These are phyloP conservation scores for Eubucco bourcierii DNA, from an alignment of 2,113 vertebrate genomes.

Conservation along the genomic window DNA sequence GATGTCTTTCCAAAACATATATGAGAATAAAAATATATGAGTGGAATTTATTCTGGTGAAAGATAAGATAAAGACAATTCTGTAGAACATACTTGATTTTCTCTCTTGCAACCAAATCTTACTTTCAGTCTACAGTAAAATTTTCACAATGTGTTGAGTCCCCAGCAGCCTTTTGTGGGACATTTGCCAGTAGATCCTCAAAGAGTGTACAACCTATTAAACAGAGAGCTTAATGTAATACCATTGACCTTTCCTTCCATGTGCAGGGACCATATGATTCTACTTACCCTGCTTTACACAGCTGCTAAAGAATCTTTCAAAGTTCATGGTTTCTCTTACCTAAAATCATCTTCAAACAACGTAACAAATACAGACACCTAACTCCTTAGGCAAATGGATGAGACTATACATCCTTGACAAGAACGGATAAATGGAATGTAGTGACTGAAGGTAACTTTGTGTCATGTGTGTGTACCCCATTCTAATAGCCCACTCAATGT, in stretches of 20 bases:
- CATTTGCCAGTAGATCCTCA: neutral
- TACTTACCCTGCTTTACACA: neutral
- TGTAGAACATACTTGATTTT: neutral
- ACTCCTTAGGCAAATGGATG: neutral
- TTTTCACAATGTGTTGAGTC: neutral
- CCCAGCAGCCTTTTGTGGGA: neutral
- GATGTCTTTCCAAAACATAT: neutral
- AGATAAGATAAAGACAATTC: neutral
- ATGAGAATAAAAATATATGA: neutral
- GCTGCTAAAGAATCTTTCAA: neutral
- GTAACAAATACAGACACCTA: neutral
- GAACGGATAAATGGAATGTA: neutral
- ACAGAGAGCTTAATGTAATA: neutral
- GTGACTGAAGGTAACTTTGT: neutral
- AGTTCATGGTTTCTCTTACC: neutral
- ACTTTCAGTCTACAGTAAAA: neutral
- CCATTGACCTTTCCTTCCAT: fast-evolving
- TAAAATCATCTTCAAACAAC: neutral
- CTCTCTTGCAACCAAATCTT: neutral
- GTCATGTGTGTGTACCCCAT: too few species aligned
- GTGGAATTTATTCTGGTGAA: neutral
- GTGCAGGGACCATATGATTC: neutral
- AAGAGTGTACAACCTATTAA: neutral
- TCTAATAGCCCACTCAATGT: neutral
- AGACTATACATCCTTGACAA: neutral